Base-by-base conservation (phyloP, 1,140 invertebrate genomes). In the Trialeurodes vaporariorum region DNA sequence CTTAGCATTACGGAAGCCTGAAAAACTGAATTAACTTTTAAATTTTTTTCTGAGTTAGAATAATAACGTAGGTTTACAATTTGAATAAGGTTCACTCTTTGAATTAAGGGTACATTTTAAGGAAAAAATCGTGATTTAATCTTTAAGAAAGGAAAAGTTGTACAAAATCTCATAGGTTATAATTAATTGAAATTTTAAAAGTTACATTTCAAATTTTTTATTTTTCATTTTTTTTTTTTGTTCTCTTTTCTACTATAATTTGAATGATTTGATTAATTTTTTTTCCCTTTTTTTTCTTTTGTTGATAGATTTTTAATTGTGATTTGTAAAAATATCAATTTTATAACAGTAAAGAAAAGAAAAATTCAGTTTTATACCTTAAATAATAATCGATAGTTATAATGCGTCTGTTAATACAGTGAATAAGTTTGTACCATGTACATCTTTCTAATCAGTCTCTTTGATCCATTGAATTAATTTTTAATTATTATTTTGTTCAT, bases 131-230 rank as follows among this genome's bases (percentile, higher is more conserved):
- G 17, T 9, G 17, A 9, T 17, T 5, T 49, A 17, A 49, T 49
- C 17, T 49, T 49, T 49, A 49, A 49, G 5, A 49, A 49, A 17
- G 17, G 17, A 49, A 17, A 49, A 49, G 34, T 17, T 49, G 34
- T 49, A 49, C 34, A 49, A 49, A 49, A 49, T 49, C 34, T 49
- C 34, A 49, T 49, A 49, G 34, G 34, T 49, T 49, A 49, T 49
- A 49, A n/a, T n/a, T n/a, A n/a, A n/a, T n/a, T n/a, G n/a, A 49
- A 49, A 5, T 49, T 49, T 49, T 49, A 5, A 49, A 49, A 17
- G 5, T 49, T 9, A 49, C 34, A 9, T 49, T 49, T 49, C 34
- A 49, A 49, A 49, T 49, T 9, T 9, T 17, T 49, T 49, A 9
- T 49, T 17, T 17, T 17, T 49, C 17, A 49, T 9, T 17, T 49